These are phyloP conservation scores for Samia ricini DNA, from an alignment of 1,140 invertebrate genomes.

Conservation along the genomic window DNA sequence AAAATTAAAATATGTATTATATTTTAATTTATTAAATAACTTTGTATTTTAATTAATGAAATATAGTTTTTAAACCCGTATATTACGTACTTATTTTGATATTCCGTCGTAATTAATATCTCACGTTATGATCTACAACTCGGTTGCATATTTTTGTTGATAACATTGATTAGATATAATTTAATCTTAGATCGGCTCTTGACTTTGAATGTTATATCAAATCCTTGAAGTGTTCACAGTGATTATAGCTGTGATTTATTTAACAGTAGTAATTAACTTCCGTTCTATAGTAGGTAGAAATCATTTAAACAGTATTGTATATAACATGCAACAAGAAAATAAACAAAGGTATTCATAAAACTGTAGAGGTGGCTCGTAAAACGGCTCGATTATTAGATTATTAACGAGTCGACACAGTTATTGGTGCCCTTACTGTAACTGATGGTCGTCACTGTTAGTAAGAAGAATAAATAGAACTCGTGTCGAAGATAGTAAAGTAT, in stretches of 20 bases:
- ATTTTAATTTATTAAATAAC: background rate
- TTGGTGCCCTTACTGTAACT: too few species aligned
- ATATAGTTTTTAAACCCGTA: too few species aligned
- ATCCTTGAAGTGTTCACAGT: background rate
- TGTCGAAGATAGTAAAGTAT: too few species aligned
- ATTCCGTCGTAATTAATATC: background rate
- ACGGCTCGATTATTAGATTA: too few species aligned
- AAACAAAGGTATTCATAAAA: too few species aligned
- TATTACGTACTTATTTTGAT: background rate
- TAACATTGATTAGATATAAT: background rate
- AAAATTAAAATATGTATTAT: too few species aligned
- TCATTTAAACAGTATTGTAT: background rate
- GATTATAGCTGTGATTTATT: background rate
- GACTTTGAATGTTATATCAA: background rate
- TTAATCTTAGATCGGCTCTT: background rate
- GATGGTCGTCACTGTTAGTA: too few species aligned
- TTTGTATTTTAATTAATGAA: too few species aligned
- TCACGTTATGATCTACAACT: background rate
- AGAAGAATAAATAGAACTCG: too few species aligned
- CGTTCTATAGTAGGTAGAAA: background rate
- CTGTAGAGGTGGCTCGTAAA: too few species aligned
- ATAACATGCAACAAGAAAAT: too few species aligned
- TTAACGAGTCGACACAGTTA: too few species aligned
- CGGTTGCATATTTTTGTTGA: background rate
- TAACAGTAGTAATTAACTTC: background rate